Conservation (phyloP, 2,888 invertebrate genomes). For the Acanthococcus lagerstroemiae region DNA sequence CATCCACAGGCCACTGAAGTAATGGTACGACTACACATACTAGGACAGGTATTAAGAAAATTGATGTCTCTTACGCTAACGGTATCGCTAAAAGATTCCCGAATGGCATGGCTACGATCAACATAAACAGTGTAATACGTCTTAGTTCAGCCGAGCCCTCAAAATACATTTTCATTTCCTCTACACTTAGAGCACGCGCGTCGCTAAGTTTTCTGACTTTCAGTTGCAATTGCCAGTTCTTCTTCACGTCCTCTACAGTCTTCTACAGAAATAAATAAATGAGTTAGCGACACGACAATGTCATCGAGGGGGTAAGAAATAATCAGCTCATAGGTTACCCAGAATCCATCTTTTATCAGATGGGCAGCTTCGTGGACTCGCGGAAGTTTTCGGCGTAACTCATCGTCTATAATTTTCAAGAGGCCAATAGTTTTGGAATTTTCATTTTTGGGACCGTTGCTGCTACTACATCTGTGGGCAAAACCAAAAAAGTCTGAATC, state of each 20-base stretch:
- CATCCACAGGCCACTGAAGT: neutral
- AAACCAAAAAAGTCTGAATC: neutral
- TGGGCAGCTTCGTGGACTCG: neutral
- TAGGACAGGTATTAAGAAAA: neutral
- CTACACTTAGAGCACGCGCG: neutral
- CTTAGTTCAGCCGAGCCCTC: neutral
- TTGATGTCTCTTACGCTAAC: neutral
- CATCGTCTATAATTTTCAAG: neutral
- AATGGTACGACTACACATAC: neutral
- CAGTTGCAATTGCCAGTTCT: too few relatives aligned
- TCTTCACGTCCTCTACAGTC: too few relatives aligned
- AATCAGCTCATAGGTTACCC: neutral
- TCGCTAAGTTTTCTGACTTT: neutral
- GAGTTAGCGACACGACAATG: neutral
- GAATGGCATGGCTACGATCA: slow-evolving; percentile 5
- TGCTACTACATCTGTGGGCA: neutral
- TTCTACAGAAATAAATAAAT: too few relatives aligned
- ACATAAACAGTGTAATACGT: neutral
- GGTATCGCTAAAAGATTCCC: neutral
- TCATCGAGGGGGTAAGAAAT: neutral
- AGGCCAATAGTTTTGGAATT: neutral
- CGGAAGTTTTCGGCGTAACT: neutral
- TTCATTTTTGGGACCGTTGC: neutral
- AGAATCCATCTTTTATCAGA: neutral
- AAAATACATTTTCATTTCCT: neutral